Evolutionary conservation across 2,888 invertebrate species (phyloP), one percentile per base, ranked within the genome.

Genomic region (Polyploca ridens): DNA sequence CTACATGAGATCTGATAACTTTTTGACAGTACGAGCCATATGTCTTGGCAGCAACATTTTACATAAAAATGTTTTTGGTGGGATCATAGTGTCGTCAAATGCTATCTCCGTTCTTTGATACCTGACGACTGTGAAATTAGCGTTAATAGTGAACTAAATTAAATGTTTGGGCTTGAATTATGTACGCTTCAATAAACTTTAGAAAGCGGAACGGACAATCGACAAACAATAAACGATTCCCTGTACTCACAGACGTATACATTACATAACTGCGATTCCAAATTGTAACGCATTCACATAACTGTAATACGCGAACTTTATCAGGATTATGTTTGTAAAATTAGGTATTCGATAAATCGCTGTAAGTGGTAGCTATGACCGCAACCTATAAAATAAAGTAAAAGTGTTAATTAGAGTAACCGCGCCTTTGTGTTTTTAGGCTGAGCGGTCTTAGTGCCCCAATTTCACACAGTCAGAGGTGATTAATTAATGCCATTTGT

Each of bases 151-250:
- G 49, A 16, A 49, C 7, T 4, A 49, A 49, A 49, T 16, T 49
- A 49, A 49, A 49, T 49, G 16, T 49, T 49, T 49, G 46, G 46
- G 46, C 46, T 16, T 14, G 54, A 10, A 54, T 54, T 54, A 54
- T 54, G 10, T 19, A 54, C 54, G 54, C 54, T 54, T 54, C 54
- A 54, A 54, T 54, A 54, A 19, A 54, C 3, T 19, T 54, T 54
- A 54, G 54, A 54, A 54, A 54, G 54, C 54, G 54, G 54, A 54
- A 54, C 19, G 54, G 5, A 10, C 19, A 49, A 16, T 49, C 49
- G n/a, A 49, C 16, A 49, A 49, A 49, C 49, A 49, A 49, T 49
- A 16, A 54, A n/a, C n/a, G 10, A 54, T 16, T 8, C 49, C 16
- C n/a, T 19, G n/a, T 16, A 54, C 16, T 54, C 54, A 4, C 3